These are phyloP conservation scores for Meriones psammophilus DNA, from an alignment of 2,797 vertebrate genomes.

Conservation along the genomic window DNA sequence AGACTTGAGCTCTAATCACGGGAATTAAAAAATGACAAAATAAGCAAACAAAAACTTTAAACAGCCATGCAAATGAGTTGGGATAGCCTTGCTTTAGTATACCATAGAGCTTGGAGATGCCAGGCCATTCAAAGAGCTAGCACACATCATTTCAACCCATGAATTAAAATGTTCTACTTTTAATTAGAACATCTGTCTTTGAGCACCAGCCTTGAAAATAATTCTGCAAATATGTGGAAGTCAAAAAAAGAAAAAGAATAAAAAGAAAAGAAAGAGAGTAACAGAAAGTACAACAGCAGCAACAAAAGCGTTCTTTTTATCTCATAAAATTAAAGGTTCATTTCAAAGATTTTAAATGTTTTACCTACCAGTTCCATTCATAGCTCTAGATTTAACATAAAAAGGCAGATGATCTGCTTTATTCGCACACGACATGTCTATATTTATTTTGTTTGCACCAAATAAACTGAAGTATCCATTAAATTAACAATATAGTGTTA, in stretches of 20 bases:
- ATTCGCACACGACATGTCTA: neutral
- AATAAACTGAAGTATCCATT: neutral
- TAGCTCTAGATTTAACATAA: neutral
- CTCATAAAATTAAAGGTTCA: constrained; percentile 28
- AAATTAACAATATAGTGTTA: neutral
- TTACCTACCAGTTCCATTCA: neutral
- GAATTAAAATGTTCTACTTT: neutral
- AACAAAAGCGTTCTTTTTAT: neutral
- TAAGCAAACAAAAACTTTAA: neutral
- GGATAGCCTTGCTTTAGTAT: neutral
- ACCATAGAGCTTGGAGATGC: neutral
- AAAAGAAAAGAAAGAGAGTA: too few species aligned
- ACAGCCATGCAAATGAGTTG: neutral
- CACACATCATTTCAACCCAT: neutral
- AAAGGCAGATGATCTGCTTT: neutral
- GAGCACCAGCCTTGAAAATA: neutral
- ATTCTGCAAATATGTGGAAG: neutral
- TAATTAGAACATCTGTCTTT: neutral
- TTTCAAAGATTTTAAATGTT: constrained; percentile 17
- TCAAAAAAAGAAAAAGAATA: neutral
- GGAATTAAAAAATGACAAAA: neutral
- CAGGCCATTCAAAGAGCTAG: neutral
- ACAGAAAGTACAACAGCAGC: neutral
- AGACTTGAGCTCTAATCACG: neutral
- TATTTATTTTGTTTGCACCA: constrained; percentile 40